Evolutionary conservation across 2,888 invertebrate genomes (phyloP).

Genomic region (Smittia aterrima): DNA sequence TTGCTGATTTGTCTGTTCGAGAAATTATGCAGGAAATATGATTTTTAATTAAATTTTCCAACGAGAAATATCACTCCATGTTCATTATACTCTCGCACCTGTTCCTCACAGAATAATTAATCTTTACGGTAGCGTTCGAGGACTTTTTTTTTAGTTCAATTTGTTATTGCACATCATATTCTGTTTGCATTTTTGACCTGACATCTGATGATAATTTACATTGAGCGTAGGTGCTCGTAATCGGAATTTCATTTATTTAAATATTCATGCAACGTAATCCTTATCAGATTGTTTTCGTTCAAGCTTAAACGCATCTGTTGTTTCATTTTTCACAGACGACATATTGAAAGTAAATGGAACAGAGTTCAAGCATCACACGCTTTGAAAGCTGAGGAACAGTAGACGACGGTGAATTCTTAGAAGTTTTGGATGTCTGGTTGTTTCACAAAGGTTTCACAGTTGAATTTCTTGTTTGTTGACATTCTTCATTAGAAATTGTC

Average conservation of each 20-base stretch:
- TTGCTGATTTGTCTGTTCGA: background rate
- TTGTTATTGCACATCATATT: background rate
- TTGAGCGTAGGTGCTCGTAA: background rate
- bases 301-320: background rate
- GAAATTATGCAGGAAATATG: background rate
- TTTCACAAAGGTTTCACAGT: too few relatives aligned
- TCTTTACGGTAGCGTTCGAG: background rate
- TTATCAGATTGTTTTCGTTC: background rate
- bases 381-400: too few relatives aligned
- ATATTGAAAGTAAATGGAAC: background rate
- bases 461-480: too few relatives aligned
- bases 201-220: background rate
- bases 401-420: too few relatives aligned
- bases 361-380: too few relatives aligned
- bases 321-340: background rate
- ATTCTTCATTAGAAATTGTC: too few relatives aligned
- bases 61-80: background rate
- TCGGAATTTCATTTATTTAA: background rate
- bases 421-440: too few relatives aligned
- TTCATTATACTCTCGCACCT: slow-evolving; percentile 8
- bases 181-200: background rate
- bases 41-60: slow-evolving; percentile 14
- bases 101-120: slow-evolving; percentile 11
- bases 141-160: background rate
- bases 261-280: background rate